A percentile compares a stretch with the other conserved stretches of the same genome.
phyloP scores from a whole-genome alignment of 2,113 vertebrate species.

The Lepus europaeus region DNA sequence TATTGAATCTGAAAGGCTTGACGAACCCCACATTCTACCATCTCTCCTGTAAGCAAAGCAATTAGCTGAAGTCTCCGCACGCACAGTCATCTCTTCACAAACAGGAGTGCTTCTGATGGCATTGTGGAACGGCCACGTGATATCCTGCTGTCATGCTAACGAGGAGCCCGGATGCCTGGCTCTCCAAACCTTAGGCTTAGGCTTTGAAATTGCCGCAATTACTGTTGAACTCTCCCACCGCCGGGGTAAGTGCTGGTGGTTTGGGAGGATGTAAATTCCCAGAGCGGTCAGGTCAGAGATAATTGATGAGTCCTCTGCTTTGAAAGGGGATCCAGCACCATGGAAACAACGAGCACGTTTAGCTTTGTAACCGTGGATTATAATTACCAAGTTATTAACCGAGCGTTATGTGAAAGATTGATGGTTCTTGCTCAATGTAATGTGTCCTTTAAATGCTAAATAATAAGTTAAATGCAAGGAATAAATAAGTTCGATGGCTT shows the following conservation, averaged over 20 bases:
- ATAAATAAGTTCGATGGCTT: slow-evolving; percentile 79
- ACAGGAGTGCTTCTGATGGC: neutral
- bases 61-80: neutral
- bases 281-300: slow-evolving; percentile 62
- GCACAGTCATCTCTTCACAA: neutral
- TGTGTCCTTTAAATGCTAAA: slow-evolving; percentile 83
- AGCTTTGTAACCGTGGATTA: slow-evolving; percentile 71
- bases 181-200: slow-evolving; percentile 1
- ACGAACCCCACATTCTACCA: neutral
- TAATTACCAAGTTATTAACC: slow-evolving; percentile 83
- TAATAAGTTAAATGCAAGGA: slow-evolving; percentile 83
- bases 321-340: slow-evolving; percentile 49
- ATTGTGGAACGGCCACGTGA: neutral
- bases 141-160: neutral
- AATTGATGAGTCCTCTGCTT: slow-evolving; percentile 68
- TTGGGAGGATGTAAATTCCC: slow-evolving; percentile 47
- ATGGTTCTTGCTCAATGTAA: slow-evolving; percentile 70
- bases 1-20: neutral
- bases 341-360: slow-evolving; percentile 68
- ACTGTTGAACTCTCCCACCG: neutral
- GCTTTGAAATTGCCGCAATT: neutral
- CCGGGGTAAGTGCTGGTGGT: slow-evolving; percentile 4
- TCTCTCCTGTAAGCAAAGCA: neutral
- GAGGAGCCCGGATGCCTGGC: neutral
- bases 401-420: slow-evolving; percentile 74